phyloP scores from a whole-genome alignment of 2,888 invertebrate genomes.

The Scaptomyza tumidula region DNA sequence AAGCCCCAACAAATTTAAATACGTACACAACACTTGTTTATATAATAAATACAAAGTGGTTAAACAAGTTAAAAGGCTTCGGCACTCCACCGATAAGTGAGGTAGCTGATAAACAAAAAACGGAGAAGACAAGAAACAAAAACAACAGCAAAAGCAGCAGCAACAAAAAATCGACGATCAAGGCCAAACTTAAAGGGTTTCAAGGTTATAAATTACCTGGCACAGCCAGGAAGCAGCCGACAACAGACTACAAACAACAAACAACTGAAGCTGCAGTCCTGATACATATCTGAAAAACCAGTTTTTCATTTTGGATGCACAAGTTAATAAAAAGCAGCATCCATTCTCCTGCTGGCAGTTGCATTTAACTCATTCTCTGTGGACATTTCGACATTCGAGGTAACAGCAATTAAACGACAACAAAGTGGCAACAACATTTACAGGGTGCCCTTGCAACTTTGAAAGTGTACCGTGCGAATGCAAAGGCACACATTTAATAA shows the following conservation, averaged over 20 bases:
- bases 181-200: slow-evolving; percentile 68
- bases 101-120: slow-evolving; percentile 1
- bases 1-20: background rate
- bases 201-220: slow-evolving; percentile 67
- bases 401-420: slow-evolving; percentile 11
- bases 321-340: slow-evolving; percentile 27
- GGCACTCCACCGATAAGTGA: slow-evolving; percentile 4
- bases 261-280: slow-evolving; percentile 30
- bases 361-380: slow-evolving; percentile 7
- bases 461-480: background rate
- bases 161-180: slow-evolving; percentile 44
- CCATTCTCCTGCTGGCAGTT: slow-evolving; percentile 9
- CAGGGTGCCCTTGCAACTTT: slow-evolving; percentile 8
- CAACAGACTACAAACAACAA: background rate
- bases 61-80: slow-evolving; percentile 53
- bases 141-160: slow-evolving; percentile 1
- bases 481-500: background rate
- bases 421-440: background rate
- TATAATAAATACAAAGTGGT: slow-evolving; percentile 28
- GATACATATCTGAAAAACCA: slow-evolving; percentile 11
- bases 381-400: slow-evolving; percentile 15
- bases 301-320: slow-evolving; percentile 14
- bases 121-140: background rate
- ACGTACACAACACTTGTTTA: background rate
- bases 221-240: slow-evolving; percentile 41